Base-by-base conservation (phyloP, 37 sponge, comb jelly and placozoan genomes). In the Amphimedon queenslandica region DNA sequence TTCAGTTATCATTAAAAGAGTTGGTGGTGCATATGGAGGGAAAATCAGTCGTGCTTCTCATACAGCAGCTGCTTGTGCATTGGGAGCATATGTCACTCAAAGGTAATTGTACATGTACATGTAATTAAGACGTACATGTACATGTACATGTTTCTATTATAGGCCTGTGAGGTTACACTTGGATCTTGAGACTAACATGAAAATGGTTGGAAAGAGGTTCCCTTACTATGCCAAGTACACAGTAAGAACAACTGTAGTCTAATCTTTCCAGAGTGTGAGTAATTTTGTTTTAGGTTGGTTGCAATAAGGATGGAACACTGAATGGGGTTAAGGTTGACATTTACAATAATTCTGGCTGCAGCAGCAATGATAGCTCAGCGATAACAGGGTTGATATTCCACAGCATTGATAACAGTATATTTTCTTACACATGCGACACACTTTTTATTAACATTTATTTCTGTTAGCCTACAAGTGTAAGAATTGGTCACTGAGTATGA, bases 111-210 rank as follows among this genome's bases (percentile, higher is more conserved):
- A n/a, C n/a, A n/a, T n/a, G n/a, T 68, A 37, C 32, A 21, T 30
- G 64, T 29, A 63, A 29, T 29, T 18, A 8, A 47, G 53, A 18
- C 13, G 23, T 60, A 6, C 5, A 6, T n/a, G 61, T n/a, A 25
- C 21, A n/a, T 25, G 23, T 25, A 25, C 5, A n/a, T 60, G 21
- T 13, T 60, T 60, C 27, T 60, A n/a, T 18, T 60, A 29, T 41
- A 92, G 92, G 27, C 88, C 92, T 42, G 92, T 92, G 31, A 57
- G 81, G 18, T 79, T 87, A 77, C 86, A 85, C 71, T 47, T 92
- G 84, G 92, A 92, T 71, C 21, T 60, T 60, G 92, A 92, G 38
- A 80, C 84, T 2, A 92, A 92, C 72, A 87, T 92, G 92, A 79
- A 80, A 73, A 70, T 82, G 83, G 51, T 91, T 78, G 92, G 92